Conservation (phyloP, 2,797 vertebrate genomes). For the Pseudocheirus occidentalis region DNA sequence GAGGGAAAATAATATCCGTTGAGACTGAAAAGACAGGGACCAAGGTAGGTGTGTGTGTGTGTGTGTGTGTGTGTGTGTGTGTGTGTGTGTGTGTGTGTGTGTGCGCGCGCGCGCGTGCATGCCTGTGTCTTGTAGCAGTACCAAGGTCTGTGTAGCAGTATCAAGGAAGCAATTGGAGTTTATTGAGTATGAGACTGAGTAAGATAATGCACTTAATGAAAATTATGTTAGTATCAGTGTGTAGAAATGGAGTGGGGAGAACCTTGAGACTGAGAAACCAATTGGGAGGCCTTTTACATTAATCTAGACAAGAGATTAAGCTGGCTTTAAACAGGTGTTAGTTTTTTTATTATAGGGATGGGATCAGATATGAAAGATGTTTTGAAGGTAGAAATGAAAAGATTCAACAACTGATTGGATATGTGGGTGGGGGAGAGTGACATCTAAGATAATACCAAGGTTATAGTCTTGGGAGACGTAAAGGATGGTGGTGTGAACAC, state of each 20-base stretch:
- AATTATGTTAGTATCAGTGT: neutral
- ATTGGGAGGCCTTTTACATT: neutral
- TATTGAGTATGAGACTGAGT: neutral
- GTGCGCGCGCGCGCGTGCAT: no score
- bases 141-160: no score
- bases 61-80: neutral
- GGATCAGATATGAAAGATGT: neutral
- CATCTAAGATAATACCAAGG: no score
- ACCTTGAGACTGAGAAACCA: neutral
- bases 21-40: neutral
- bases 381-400: neutral
- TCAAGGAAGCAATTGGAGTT: neutral
- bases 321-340: neutral
- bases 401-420: neutral
- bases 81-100: neutral
- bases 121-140: no score
- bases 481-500: no score
- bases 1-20: no score
- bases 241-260: neutral
- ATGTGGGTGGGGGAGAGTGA: no score
- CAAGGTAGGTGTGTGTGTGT: neutral
- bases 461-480: no score
- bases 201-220: neutral
- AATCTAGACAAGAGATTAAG: neutral
- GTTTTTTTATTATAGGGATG: neutral